Percentiles rank a stretch among this genome's conserved stretches.
These are phyloP conservation scores for Montifringilla adamsi DNA, from an alignment of 2,113 vertebrate genomes.

Conservation along the genomic window DNA sequence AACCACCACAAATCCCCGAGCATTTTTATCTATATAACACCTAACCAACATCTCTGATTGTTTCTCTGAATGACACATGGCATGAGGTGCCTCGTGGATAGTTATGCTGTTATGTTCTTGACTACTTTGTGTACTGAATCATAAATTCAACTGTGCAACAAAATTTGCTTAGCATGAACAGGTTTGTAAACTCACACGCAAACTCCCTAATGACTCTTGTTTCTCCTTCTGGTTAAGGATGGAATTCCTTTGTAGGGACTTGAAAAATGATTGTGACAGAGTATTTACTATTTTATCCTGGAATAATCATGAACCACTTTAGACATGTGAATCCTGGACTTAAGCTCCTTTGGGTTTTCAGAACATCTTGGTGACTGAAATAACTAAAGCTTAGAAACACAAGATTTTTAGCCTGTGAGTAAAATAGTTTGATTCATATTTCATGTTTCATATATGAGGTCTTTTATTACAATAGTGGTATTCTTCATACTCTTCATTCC, in stretches of 20 bases:
- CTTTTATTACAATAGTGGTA: background rate
- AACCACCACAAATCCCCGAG: background rate
- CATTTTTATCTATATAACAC: background rate
- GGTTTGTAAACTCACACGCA: background rate
- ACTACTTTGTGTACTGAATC: background rate
- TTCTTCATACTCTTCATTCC: background rate
- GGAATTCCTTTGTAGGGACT: background rate
- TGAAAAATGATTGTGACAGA: fast-evolving
- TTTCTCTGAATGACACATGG: background rate
- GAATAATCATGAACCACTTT: background rate
- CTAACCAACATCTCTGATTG: background rate
- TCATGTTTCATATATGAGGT: background rate
- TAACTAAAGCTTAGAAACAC: background rate
- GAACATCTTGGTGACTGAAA: background rate
- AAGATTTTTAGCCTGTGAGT: background rate
- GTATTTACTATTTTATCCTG: background rate
- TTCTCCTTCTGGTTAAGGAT: background rate
- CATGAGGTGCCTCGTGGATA: background rate
- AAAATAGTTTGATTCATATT: background rate
- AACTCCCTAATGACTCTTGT: background rate
- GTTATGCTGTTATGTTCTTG: background rate
- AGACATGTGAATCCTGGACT: background rate
- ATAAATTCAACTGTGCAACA: background rate
- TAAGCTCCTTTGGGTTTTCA: background rate
- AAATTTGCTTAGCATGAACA: background rate